phyloP scores from a whole-genome alignment of 2,888 invertebrate genomes.

The Nasonovia ribisnigri region DNA sequence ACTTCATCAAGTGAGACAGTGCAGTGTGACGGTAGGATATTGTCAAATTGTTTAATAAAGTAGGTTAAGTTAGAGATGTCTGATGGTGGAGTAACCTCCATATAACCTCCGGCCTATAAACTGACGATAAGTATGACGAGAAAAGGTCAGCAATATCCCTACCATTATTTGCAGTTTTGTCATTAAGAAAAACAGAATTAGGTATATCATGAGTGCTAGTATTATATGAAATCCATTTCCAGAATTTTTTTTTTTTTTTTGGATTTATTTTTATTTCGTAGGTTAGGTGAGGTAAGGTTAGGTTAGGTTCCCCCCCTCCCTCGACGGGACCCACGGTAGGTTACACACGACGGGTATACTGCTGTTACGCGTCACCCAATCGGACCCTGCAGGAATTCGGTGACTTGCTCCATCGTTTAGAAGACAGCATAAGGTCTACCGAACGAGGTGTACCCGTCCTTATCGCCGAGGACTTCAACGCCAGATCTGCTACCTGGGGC shows the following conservation, averaged over 20 bases:
- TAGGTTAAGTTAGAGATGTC: slow-evolving; percentile 28
- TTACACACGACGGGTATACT: too few relatives aligned
- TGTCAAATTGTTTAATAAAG: slow-evolving; percentile 2
- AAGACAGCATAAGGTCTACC: too few relatives aligned
- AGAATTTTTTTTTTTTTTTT: slow-evolving; percentile 14
- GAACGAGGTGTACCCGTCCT: too few relatives aligned
- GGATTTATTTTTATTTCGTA: slow-evolving; percentile 20
- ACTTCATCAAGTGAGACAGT: slow-evolving; percentile 42
- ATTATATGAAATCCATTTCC: slow-evolving; percentile 25
- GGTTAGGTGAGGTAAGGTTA: too few relatives aligned
- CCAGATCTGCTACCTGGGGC: too few relatives aligned
- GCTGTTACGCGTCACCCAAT: too few relatives aligned
- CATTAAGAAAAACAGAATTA: neutral
- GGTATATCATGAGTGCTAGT: neutral
- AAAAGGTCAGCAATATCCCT: slow-evolving; percentile 25
- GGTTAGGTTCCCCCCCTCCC: too few relatives aligned
- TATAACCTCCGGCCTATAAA: neutral
- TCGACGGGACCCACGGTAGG: too few relatives aligned
- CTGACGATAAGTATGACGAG: slow-evolving; percentile 19
- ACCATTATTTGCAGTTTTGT: slow-evolving; percentile 21
- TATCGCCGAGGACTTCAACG: too few relatives aligned
- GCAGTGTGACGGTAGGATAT: slow-evolving; percentile 12
- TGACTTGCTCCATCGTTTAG: too few relatives aligned
- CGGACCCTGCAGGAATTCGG: too few relatives aligned
- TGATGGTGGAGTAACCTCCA: neutral